Base-by-base conservation (phyloP, 2,888 invertebrate genomes). In the Patella ulyssiponensis region DNA sequence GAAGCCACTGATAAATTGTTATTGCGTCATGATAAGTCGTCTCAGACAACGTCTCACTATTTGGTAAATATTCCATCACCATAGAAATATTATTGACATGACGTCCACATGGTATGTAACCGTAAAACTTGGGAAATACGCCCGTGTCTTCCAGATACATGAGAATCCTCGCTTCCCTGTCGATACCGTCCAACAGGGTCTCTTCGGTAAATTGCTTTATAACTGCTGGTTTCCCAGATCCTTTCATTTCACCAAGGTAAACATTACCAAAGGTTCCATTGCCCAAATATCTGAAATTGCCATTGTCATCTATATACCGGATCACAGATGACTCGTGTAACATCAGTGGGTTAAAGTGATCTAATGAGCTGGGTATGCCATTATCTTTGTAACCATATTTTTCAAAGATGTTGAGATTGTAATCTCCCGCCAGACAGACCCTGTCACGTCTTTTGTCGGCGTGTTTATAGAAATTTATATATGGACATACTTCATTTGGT, bases 241-340 rank as follows among this genome's bases (percentile, higher is more conserved):
- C 54, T 7, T 14, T n/a, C 52, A 75, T 20, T 70, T 75, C 75
- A 3, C 69, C 75, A 44, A 33, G 69, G 54, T 75, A 75, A n/a
- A 75, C 75, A 3, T 51, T 14, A 11, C 69, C 75, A 23, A 70
- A 69, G 9, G 69, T 69, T 11, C 75, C 75, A n/a, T 56, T 75
- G 17, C 75, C 69, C 12, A 75, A 69, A 23, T 54, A 53, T 3
- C 33, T 70, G 20, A 69, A 75, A 1, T 69, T 54, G 7, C 70
- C 70, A 27, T 75, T 17, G 3, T 44, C n/a, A 70, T 75, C 75
- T 17, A 75, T 54, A 56, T 75, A 70, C 33, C 70, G 23, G 27
- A 70, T 33, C 1, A 75, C 54, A 2, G 75, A 70, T 15, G 52
- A 51, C 4, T 75, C 75, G 17, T 75, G 75, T 23, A 75, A 54